Percentiles rank a stretch among this genome's conserved stretches.
These are phyloP conservation scores for Hipparchia semele DNA, from an alignment of 2,888 invertebrate genomes.

Conservation along the genomic window DNA sequence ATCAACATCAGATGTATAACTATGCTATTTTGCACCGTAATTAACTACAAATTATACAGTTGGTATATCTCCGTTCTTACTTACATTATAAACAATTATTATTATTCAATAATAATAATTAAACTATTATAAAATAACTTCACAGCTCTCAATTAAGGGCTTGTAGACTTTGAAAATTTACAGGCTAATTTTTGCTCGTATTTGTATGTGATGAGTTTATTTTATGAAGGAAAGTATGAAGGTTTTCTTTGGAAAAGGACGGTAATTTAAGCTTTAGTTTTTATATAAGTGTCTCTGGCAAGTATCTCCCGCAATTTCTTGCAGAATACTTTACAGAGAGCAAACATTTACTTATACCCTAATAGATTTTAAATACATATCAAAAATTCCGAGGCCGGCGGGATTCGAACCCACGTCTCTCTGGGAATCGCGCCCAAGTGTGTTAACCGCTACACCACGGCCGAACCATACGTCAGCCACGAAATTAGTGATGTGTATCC, in stretches of 20 bases:
- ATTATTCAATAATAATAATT: not conserved
- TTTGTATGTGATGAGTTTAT: too few relatives aligned
- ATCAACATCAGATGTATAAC: not conserved
- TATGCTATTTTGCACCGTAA: constrained; percentile 15
- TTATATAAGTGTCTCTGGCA: too few relatives aligned
- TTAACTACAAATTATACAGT: constrained; percentile 11
- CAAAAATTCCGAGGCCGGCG: too few relatives aligned
- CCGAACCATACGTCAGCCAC: too few relatives aligned
- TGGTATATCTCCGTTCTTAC: constrained; percentile 1
- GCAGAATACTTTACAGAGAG: too few relatives aligned
- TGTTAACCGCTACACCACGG: too few relatives aligned
- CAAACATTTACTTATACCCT: too few relatives aligned
- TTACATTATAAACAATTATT: not conserved
- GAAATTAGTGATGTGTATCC: too few relatives aligned
- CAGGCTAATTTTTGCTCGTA: not conserved
- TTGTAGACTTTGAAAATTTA: constrained; percentile 11
- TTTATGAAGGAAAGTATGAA: not conserved
- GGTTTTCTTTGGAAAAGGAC: not conserved
- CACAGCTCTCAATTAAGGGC: constrained; percentile 17
- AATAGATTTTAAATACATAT: too few relatives aligned
- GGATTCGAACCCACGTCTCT: too few relatives aligned
- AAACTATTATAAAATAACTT: constrained; percentile 9
- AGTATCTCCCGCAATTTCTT: too few relatives aligned
- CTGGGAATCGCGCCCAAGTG: too few relatives aligned
- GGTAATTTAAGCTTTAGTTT: not conserved